Conservation (phyloP, 2,113 vertebrate species). For the Sorex fumeus region DNA sequence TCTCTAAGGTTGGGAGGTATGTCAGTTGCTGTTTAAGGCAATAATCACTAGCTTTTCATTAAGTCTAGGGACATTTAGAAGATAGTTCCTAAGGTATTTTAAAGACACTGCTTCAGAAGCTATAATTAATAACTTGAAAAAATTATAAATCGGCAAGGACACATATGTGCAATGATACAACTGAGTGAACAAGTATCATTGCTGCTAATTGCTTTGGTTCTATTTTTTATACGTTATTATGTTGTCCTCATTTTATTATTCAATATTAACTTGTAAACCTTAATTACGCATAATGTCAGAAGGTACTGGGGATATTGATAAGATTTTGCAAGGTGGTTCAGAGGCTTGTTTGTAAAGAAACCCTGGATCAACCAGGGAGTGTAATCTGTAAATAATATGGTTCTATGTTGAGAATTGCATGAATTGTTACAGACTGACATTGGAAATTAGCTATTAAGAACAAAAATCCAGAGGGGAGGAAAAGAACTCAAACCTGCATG, state of each 20-base stretch:
- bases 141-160: slow-evolving; percentile 76
- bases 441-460: slow-evolving; percentile 83
- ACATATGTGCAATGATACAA: slow-evolving; percentile 76
- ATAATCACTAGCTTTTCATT: slow-evolving; percentile 73
- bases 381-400: slow-evolving; percentile 65
- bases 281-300: slow-evolving; percentile 85
- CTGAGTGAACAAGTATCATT: slow-evolving; percentile 72
- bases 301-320: slow-evolving; percentile 77
- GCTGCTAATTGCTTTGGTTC: slow-evolving; percentile 76
- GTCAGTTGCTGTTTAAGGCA: slow-evolving; percentile 60
- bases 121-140: slow-evolving; percentile 84
- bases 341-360: slow-evolving; percentile 76
- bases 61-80: slow-evolving; percentile 74
- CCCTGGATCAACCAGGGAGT: slow-evolving; percentile 56
- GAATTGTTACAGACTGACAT: slow-evolving; percentile 72
- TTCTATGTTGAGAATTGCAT: slow-evolving; percentile 69
- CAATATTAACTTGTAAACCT: slow-evolving; percentile 79
- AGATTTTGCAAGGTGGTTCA: slow-evolving; percentile 75
- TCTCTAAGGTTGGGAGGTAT: slow-evolving; percentile 73
- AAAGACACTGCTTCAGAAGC: slow-evolving; percentile 75
- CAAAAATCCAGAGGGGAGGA: slow-evolving; percentile 68
- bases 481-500: slow-evolving; percentile 62
- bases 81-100: slow-evolving; percentile 73
- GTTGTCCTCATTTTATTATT: slow-evolving; percentile 79
- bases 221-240: slow-evolving; percentile 70